phyloP scores from a whole-genome alignment of 2,113 vertebrate genomes.

The Syngnathus floridae region DNA sequence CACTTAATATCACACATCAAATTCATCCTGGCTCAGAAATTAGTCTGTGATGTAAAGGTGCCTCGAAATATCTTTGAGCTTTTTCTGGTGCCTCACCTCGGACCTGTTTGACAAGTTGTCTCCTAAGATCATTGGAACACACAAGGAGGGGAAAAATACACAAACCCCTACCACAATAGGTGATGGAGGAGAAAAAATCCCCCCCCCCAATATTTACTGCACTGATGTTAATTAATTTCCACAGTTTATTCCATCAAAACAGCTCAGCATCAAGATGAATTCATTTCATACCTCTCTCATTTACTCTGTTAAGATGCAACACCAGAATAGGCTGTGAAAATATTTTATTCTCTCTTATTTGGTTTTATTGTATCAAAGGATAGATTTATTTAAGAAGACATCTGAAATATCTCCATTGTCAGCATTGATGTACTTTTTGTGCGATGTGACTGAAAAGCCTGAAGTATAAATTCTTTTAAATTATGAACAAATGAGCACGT shows the following conservation, averaged over 20 bases:
- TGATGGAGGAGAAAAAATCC: too few relatives aligned
- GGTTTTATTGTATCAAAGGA: background rate
- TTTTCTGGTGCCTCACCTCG: too few relatives aligned
- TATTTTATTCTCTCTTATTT: background rate
- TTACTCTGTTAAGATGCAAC: background rate
- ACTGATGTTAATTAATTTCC: background rate
- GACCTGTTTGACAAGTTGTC: too few relatives aligned
- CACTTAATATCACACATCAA: constrained; percentile 22
- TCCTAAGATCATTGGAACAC: too few relatives aligned
- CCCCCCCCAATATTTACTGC: background rate
- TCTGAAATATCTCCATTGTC: background rate
- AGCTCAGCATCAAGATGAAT: background rate
- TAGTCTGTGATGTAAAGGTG: background rate
- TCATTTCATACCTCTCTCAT: background rate
- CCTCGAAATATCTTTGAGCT: background rate
- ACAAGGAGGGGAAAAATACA: too few relatives aligned
- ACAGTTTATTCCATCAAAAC: background rate
- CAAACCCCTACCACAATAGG: too few relatives aligned
- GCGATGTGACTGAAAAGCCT: constrained; percentile 50
- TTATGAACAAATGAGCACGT: constrained; percentile 38
- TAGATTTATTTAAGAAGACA: constrained; percentile 26
- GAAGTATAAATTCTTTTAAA: constrained; percentile 58
- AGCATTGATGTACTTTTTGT: background rate
- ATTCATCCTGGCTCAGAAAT: constrained; percentile 10
- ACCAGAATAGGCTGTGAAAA: background rate